Conservation (phyloP, 1,140 invertebrate species). For the Zeugodacus cucurbitae region DNA sequence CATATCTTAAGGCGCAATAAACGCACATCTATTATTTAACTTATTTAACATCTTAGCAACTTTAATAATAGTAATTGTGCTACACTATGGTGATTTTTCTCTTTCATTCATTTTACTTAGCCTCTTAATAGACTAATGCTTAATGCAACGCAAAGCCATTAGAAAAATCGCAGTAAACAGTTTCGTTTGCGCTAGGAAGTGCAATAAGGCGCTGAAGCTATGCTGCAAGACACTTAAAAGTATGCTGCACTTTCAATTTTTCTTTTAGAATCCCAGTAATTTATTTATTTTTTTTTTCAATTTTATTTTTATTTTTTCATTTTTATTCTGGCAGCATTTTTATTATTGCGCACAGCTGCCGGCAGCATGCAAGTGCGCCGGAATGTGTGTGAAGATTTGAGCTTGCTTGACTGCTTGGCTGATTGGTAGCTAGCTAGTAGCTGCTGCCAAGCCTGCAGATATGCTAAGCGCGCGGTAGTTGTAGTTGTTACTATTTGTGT, state of each 20-base stretch:
- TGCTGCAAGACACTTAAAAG: background rate
- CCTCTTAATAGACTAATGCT: background rate
- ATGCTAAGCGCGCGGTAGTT: background rate
- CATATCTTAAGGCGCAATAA: background rate
- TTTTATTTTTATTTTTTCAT: too few species aligned
- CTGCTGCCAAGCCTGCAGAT: background rate
- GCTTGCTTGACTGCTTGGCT: constrained; percentile 17
- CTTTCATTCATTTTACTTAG: background rate
- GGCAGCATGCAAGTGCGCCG: background rate
- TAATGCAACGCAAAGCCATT: background rate
- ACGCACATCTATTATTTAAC: background rate
- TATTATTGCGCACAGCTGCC: background rate
- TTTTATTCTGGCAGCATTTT: background rate
- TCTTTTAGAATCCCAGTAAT: background rate
- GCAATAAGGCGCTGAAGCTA: background rate
- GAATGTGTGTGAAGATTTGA: background rate
- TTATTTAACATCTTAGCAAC: too few species aligned
- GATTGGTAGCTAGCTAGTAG: background rate
- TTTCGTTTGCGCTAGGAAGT: background rate
- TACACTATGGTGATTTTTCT: background rate
- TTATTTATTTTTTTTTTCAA: background rate
- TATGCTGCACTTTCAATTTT: background rate
- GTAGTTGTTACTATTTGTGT: background rate
- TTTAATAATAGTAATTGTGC: too few species aligned
- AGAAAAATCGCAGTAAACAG: background rate